Evolutionary conservation across 2,797 vertebrate genomes (phyloP).

Genomic region (Hephaestus fuliginosus): DNA sequence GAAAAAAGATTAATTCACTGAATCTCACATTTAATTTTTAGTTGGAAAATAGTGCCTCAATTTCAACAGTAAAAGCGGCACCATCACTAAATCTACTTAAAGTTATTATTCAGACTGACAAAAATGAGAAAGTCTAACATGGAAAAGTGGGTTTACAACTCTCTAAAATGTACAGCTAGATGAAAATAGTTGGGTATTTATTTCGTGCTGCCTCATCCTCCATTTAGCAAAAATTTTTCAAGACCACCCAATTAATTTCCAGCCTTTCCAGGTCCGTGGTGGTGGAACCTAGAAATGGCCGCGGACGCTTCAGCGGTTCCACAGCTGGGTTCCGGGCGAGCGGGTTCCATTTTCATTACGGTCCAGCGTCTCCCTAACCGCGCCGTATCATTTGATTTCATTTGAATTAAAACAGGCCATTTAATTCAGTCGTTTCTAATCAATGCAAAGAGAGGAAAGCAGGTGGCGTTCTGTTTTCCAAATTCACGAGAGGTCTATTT

Average conservation of each 20-base stretch:
- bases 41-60: not conserved
- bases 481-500: conserved; percentile 65
- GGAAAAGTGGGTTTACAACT: not conserved
- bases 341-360: conserved; percentile 77
- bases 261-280: conserved; percentile 35
- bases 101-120: not conserved
- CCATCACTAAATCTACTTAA: not conserved
- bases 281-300: conserved; percentile 52
- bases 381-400: conserved; percentile 81
- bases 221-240: conserved; percentile 22
- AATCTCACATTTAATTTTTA: not conserved
- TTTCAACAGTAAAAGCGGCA: not conserved
- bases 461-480: conserved; percentile 73
- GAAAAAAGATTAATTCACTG: not conserved
- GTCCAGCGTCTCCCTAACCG: conserved; percentile 64
- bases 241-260: conserved; percentile 49
- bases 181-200: not conserved
- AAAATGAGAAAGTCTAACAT: not conserved
- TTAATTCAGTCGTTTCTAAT: conserved; percentile 82
- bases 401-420: conserved; percentile 78
- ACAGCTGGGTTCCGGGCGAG: conserved; percentile 79
- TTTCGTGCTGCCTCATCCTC: not conserved
- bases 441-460: conserved; percentile 71
- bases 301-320: conserved; percentile 61
- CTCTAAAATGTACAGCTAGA: not conserved